Evolutionary conservation across 2,113 vertebrate genomes (phyloP).

Genomic region (Plotosus lineatus): DNA sequence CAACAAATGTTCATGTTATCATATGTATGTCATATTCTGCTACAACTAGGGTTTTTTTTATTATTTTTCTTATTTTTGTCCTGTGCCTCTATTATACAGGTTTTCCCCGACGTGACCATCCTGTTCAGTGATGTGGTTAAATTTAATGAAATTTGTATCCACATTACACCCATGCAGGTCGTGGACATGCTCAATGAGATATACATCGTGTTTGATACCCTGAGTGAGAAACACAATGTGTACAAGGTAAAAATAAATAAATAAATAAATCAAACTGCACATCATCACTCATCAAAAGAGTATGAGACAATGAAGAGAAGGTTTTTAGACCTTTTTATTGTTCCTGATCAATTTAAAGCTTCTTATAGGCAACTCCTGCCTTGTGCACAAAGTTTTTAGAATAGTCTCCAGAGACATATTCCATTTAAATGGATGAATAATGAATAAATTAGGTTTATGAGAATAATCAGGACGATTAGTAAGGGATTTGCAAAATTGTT

Average conservation of each 20-base stretch:
- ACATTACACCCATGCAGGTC: conserved; percentile 78
- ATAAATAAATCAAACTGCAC: neutral
- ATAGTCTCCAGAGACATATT: neutral
- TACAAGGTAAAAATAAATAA: conserved; percentile 66
- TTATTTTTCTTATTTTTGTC: conserved; percentile 8
- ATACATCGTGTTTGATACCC: conserved; percentile 76
- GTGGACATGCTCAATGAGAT: conserved; percentile 79
- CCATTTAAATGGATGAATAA: neutral
- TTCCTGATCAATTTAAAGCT: neutral
- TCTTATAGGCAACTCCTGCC: neutral
- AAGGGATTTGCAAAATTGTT: no score
- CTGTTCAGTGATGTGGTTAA: conserved; percentile 77
- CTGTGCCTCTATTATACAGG: conserved; percentile 53
- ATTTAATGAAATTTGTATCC: conserved; percentile 78
- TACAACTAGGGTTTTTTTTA: no score
- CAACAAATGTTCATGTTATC: neutral
- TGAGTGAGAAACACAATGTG: conserved; percentile 78
- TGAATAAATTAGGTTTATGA: neutral
- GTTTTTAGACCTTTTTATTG: neutral
- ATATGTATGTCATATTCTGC: conserved; percentile 10
- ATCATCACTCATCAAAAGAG: neutral
- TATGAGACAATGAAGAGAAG: neutral
- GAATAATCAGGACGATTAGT: neutral
- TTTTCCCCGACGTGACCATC: conserved; percentile 76
- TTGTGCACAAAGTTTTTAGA: neutral